These are phyloP conservation scores for Megathymus violae DNA, from an alignment of 1,140 invertebrate species.

Conservation along the genomic window DNA sequence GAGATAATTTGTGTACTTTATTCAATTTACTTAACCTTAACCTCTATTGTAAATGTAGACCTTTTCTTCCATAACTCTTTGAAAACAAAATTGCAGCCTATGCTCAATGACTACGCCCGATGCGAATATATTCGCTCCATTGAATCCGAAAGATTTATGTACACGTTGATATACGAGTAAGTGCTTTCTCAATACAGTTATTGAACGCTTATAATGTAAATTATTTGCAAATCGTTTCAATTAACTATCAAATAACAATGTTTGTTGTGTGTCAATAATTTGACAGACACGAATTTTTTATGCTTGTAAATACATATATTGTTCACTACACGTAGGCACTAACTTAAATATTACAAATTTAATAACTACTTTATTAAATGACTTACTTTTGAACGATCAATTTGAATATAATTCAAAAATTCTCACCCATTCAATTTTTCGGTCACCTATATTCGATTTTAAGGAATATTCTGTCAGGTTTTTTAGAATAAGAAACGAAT, in stretches of 20 bases:
- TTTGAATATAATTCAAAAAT: no score
- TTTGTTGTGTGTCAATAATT: neutral
- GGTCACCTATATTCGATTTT: no score
- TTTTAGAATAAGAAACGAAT: no score
- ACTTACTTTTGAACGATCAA: no score
- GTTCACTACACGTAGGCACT: no score
- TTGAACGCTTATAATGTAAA: slow-evolving; percentile 16
- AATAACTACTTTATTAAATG: no score
- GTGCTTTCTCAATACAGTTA: slow-evolving; percentile 18
- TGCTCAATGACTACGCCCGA: slow-evolving; percentile 9
- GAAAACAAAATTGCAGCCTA: slow-evolving; percentile 11
- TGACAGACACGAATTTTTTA: neutral
- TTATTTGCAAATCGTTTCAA: slow-evolving; percentile 22
- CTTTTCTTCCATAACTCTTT: slow-evolving; percentile 4
- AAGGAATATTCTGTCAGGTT: no score
- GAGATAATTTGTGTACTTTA: neutral
- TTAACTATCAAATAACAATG: slow-evolving; percentile 4
- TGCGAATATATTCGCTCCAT: slow-evolving; percentile 16
- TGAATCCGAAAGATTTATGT: slow-evolving; percentile 22
- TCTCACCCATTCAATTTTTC: no score
- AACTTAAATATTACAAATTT: no score
- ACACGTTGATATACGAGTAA: slow-evolving; percentile 16
- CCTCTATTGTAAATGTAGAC: neutral
- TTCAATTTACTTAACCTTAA: neutral
- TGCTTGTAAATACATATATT: no score